These are phyloP conservation scores for Pegoplata infirma DNA, from an alignment of 2,888 invertebrate species.

Conservation along the genomic window DNA sequence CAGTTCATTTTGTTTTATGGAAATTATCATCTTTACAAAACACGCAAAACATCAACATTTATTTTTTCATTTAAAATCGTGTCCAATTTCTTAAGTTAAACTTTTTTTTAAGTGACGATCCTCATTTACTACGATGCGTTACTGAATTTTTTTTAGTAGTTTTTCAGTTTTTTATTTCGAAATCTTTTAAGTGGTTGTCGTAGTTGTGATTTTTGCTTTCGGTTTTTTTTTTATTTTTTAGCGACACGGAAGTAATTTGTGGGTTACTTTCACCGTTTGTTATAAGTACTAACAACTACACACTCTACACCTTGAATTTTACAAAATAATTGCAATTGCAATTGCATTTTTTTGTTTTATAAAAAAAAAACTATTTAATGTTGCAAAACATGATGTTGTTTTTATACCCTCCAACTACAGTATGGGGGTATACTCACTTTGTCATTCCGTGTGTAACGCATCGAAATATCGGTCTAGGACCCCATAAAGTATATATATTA, in stretches of 20 bases:
- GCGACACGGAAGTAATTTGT: constrained; percentile 74
- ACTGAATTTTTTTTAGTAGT: constrained; percentile 7
- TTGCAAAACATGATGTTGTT: not conserved
- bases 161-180: constrained; percentile 20
- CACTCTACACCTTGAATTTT: constrained; percentile 43
- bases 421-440: too few relatives aligned
- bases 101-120: constrained; percentile 40
- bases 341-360: not conserved
- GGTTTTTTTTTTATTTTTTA: constrained; percentile 48
- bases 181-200: constrained; percentile 31
- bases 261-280: constrained; percentile 76
- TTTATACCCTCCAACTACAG: too few relatives aligned
- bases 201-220: constrained; percentile 36
- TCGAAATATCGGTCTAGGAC: too few relatives aligned
- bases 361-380: not conserved
- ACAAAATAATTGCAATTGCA: constrained; percentile 37
- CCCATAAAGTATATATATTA: too few relatives aligned
- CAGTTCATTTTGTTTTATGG: constrained; percentile 1
- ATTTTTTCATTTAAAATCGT: constrained; percentile 38
- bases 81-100: constrained; percentile 22
- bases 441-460: too few relatives aligned
- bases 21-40: constrained; percentile 12
- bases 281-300: constrained; percentile 20
- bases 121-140: constrained; percentile 33
- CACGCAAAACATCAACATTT: constrained; percentile 17